Evolutionary conservation across 1,140 invertebrate genomes (phyloP).

Genomic region (Thalassaphorura encarpata): DNA sequence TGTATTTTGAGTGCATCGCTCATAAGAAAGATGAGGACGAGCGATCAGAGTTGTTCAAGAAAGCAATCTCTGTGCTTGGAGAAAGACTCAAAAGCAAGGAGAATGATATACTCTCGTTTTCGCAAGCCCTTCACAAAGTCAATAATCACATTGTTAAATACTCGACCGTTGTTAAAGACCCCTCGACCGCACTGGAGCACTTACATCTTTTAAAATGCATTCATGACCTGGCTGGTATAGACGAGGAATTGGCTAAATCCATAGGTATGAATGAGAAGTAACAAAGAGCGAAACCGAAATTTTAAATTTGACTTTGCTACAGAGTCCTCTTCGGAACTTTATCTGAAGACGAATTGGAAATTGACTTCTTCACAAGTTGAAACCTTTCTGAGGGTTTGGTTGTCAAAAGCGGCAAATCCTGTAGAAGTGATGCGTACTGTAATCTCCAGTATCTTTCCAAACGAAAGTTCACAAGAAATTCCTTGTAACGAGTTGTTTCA

Average conservation of each 20-base stretch:
- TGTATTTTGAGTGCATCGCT: no score
- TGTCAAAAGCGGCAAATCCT: constrained; percentile 3
- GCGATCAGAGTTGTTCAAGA: constrained; percentile 1
- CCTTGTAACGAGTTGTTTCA: constrained; percentile 6
- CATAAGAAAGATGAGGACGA: no score
- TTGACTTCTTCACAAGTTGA: constrained; percentile 19
- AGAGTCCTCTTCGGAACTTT: constrained; percentile 12
- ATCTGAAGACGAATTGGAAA: constrained; percentile 25
- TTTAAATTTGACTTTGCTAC: not conserved
- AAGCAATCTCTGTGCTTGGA: constrained; percentile 16
- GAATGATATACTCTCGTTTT: not conserved
- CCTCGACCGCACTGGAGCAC: constrained; percentile 21
- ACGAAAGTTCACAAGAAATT: no score
- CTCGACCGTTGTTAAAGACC: constrained; percentile 3
- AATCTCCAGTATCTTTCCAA: no score
- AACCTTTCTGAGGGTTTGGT: constrained; percentile 23
- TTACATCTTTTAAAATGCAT: constrained; percentile 20
- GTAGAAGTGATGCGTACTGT: constrained; percentile 1
- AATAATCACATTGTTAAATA: not conserved
- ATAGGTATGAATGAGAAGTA: constrained; percentile 2
- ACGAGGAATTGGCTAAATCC: not conserved
- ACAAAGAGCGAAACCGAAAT: not conserved
- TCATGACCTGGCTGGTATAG: constrained; percentile 12
- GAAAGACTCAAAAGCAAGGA: not conserved
- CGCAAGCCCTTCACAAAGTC: not conserved